Percentiles rank a stretch among this genome's conserved stretches.
These are phyloP conservation scores for Sinodicranocentrus sp. DNA, from an alignment of 2,888 invertebrate species.

Conservation along the genomic window DNA sequence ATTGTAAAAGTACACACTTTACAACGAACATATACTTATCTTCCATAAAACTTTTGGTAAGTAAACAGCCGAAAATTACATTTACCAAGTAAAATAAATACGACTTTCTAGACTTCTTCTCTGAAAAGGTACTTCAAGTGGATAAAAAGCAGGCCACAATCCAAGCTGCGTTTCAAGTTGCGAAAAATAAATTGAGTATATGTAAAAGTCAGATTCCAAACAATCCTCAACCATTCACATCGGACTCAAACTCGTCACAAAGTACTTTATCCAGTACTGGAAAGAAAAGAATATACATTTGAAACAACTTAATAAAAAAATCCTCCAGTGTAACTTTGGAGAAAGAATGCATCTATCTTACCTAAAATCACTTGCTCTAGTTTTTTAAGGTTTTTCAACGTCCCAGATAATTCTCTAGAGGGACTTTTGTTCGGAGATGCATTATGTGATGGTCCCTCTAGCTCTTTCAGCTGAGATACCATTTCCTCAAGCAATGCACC, in stretches of 20 bases:
- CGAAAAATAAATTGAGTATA: neutral
- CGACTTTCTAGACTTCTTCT: neutral
- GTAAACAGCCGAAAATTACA: neutral
- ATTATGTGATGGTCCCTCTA: slow-evolving; percentile 70
- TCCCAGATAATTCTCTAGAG: slow-evolving; percentile 80
- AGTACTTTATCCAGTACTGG: slow-evolving; percentile 78
- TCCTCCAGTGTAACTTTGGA: too few relatives aligned
- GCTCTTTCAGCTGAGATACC: slow-evolving; percentile 77
- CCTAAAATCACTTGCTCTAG: slow-evolving; percentile 81
- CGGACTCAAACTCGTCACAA: slow-evolving; percentile 77
- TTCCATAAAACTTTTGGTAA: neutral
- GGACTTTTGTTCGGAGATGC: slow-evolving; percentile 77
- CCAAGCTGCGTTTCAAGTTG: slow-evolving; percentile 19
- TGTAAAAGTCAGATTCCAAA: slow-evolving; percentile 1
- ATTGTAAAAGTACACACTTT: neutral
- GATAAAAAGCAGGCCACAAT: slow-evolving; percentile 11
- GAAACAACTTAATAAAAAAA: neutral
- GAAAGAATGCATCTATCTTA: too few relatives aligned
- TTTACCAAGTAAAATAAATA: slow-evolving; percentile 2
- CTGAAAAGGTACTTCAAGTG: slow-evolving; percentile 17
- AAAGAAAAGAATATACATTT: slow-evolving; percentile 40
- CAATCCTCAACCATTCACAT: slow-evolving; percentile 35
- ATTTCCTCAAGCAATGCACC: slow-evolving; percentile 77
- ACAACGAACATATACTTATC: neutral
- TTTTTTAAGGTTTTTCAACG: slow-evolving; percentile 80